These are phyloP conservation scores for Leucophenga maculata DNA, from an alignment of 2,888 invertebrate genomes.

Conservation along the genomic window DNA sequence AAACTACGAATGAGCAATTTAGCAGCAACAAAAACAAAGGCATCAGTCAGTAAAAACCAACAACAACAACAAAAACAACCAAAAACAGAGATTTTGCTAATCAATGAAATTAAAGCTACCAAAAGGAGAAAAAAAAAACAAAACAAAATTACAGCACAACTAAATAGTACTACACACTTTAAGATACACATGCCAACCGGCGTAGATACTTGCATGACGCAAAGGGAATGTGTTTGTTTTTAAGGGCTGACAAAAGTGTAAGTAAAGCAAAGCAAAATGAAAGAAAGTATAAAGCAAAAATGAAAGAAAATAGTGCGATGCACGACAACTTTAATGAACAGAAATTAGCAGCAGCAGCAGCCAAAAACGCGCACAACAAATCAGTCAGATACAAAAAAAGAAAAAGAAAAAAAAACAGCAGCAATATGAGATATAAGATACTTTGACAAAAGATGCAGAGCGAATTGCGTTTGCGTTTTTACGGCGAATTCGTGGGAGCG, in stretches of 20 bases:
- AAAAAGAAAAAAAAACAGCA: constrained; percentile 36
- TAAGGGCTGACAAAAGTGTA: constrained; percentile 20
- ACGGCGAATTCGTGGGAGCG: constrained; percentile 34
- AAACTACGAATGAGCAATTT: constrained; percentile 25
- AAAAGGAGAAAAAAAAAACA: constrained; percentile 7
- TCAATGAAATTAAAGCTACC: constrained; percentile 69
- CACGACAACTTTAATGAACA: constrained; percentile 63
- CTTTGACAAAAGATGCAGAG: constrained; percentile 3
- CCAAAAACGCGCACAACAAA: constrained; percentile 9
- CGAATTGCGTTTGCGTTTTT: constrained; percentile 30
- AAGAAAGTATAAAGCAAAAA: no score
- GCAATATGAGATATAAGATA: no score
- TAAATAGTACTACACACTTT: constrained; percentile 45
- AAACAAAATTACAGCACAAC: constrained; percentile 41
- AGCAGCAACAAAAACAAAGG: constrained; percentile 46
- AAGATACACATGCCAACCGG: constrained; percentile 41
- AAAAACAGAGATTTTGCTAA: constrained; percentile 58
- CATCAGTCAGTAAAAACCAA: constrained; percentile 25
- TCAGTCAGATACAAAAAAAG: background rate
- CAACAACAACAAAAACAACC: constrained; percentile 36
- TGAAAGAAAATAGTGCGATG: constrained; percentile 43
- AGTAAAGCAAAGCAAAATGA: constrained; percentile 5
- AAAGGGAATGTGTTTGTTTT: background rate
- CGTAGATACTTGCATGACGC: constrained; percentile 20
- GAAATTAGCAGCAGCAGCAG: constrained; percentile 61